Conservation (phyloP, 2,888 invertebrate genomes). For the Nyleta sp. region DNA sequence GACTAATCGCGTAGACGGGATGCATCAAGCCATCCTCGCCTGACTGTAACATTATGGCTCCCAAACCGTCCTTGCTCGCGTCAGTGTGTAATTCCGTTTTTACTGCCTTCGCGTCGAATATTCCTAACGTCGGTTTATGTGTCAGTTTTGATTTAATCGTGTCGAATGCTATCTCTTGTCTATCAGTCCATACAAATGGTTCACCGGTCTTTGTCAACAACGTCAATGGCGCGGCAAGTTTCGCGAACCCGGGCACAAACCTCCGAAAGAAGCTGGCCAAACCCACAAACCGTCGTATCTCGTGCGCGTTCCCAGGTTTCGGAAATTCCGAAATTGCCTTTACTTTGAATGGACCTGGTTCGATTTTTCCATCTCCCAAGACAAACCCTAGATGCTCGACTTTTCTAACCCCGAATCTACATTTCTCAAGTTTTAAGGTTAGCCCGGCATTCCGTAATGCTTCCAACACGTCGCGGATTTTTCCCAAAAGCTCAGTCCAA, state of each 20-base stretch:
- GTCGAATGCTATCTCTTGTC: background rate
- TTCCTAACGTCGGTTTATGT: too few species aligned
- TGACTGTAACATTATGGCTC: slow-evolving; percentile 58
- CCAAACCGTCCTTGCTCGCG: slow-evolving; percentile 56
- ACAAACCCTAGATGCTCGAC: slow-evolving; percentile 72
- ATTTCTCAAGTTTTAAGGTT: slow-evolving; percentile 1
- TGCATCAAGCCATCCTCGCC: slow-evolving; percentile 21
- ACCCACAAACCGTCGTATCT: too few species aligned
- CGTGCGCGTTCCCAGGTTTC: too few species aligned
- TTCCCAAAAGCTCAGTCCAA: background rate
- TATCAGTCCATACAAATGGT: too few species aligned
- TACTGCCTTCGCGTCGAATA: background rate
- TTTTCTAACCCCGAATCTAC: background rate
- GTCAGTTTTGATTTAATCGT: too few species aligned
- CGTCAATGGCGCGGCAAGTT: too few species aligned
- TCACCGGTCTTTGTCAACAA: too few species aligned
- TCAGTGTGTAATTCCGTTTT: slow-evolving; percentile 59
- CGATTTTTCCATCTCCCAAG: slow-evolving; percentile 49
- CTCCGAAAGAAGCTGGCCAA: too few species aligned
- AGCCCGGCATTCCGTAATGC: too few species aligned
- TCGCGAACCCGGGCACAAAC: too few species aligned
- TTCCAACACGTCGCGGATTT: background rate
- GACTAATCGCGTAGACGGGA: slow-evolving; percentile 40
- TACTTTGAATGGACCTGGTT: slow-evolving; percentile 65
- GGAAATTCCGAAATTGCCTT: slow-evolving; percentile 50